Conservation (phyloP, 2,888 invertebrate species). For the Gibbula magus region DNA sequence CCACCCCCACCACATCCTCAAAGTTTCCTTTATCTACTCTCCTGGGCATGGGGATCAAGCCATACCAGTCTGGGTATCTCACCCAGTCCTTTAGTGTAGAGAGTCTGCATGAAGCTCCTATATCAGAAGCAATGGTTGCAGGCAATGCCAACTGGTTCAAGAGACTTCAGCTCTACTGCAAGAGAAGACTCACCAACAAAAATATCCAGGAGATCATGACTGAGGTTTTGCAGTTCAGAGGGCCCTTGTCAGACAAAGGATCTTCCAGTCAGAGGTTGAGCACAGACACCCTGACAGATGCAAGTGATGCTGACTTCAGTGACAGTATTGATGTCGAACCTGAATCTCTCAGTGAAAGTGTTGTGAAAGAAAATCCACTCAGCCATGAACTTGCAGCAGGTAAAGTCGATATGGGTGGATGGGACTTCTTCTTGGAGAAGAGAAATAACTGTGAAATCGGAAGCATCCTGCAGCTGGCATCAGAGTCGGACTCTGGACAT, state of each 20-base stretch:
- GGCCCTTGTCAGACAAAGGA: conserved; percentile 24
- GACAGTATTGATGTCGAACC: conserved; percentile 43
- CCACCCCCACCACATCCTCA: conserved; percentile 55
- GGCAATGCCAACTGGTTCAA: conserved; percentile 55
- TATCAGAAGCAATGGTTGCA: conserved; percentile 23
- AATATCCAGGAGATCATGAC: conserved; percentile 60
- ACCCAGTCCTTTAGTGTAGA: conserved; percentile 47
- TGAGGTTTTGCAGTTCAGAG: conserved; percentile 35
- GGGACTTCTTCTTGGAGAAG: conserved; percentile 65
- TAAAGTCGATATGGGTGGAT: conserved; percentile 60
- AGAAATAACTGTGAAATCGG: conserved; percentile 60
- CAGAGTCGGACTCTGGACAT: conserved; percentile 36
- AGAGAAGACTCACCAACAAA: conserved; percentile 59
- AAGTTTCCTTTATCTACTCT: conserved; percentile 55
- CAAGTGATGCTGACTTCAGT: conserved; percentile 28
- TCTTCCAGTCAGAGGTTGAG: conserved; percentile 25
- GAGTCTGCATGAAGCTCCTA: conserved; percentile 46
- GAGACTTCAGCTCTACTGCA: conserved; percentile 65
- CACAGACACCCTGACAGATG: conserved; percentile 31
- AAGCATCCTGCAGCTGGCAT: conserved; percentile 57
- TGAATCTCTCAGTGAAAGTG: conserved; percentile 48
- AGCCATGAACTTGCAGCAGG: conserved; percentile 60
- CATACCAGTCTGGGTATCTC: conserved; percentile 41
- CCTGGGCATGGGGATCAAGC: conserved; percentile 30
- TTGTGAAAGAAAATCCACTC: conserved; percentile 60